Evolutionary conservation across 1,140 invertebrate species (phyloP), one percentile per base, ranked within the genome.

Genomic region (Megalopta genalis): DNA sequence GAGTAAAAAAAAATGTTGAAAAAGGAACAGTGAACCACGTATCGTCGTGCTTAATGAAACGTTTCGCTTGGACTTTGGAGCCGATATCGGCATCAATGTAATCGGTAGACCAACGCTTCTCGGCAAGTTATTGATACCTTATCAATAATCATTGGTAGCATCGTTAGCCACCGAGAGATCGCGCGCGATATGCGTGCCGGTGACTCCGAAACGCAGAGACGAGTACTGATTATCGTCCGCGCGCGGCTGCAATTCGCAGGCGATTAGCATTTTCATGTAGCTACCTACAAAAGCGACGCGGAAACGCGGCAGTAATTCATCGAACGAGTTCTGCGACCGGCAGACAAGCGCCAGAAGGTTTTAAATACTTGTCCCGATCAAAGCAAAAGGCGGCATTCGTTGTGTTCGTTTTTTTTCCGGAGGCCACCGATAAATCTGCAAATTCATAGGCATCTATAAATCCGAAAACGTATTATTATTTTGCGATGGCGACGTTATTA

Each of bases 281-380:
- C 80, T 82, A 79, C 76, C 75, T 78, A 77, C 27, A 69, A 25
- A 59, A 14, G 69, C 65, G 76, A 68, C 70, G 76, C 69, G 76
- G 69, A 82, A 79, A 82, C 75, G 80, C 80, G 69, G 76, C 80
- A 69, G 54, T 82, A 69, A 82, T 82, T 82, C 80, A 82, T 82
- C 76, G 76, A 73, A 82, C 69, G 80, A 73, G 76, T 82, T 82
- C 76, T 25, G 39, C 59, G 69, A 65, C 57, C 49, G 64, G 68
- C 80, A 81, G 74, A 72, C 80, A 71, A 81, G 75, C 75, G 75
- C 75, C 80, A 71, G 73, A 63, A 81, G 62, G 68, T 81, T 79
- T 79, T 74, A 60, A n/a, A 74, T 67, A 63, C 70, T 60, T 64
- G 77, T 49, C 39, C 32, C 52, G 63, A 66, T 79, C 77, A 39